A percentile compares a stretch with the other conserved stretches of the same genome.
Conservation (phyloP, 1,140 invertebrate species). For the Apis laboriosa region DNA sequence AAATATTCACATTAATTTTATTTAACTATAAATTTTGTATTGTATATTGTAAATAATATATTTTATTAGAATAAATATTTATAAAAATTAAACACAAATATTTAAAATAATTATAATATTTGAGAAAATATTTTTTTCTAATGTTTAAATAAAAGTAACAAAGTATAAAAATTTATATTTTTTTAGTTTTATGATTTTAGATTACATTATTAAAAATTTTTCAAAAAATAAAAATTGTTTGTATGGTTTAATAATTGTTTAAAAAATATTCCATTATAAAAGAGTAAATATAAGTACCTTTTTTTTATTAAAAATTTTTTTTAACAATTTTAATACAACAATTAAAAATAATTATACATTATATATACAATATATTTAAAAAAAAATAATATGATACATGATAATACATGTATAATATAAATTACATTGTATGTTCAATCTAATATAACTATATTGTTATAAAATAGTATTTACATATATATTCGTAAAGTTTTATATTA, state of each 20-base stretch:
- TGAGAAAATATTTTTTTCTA: background rate
- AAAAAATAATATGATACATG: slow-evolving; percentile 8
- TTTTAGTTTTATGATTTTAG: background rate
- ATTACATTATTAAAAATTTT: background rate
- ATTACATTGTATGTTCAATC: background rate
- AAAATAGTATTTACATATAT: background rate
- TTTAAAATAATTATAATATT: background rate
- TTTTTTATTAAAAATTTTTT: slow-evolving; percentile 19
- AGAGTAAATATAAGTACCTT: background rate
- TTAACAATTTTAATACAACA: slow-evolving; percentile 11
- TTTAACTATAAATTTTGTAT: background rate
- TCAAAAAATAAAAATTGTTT: background rate
- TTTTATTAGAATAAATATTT: background rate
- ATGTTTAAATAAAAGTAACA: background rate
- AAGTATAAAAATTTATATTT: background rate
- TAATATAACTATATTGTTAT: background rate
- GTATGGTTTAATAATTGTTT: background rate
- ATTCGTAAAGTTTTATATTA: background rate
- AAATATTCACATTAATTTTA: background rate
- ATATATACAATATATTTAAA: slow-evolving; percentile 5
- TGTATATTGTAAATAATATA: background rate
- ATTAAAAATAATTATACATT: background rate
- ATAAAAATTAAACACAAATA: background rate
- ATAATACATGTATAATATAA: slow-evolving; percentile 2
- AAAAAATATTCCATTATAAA: background rate